Conservation (phyloP, 2,888 invertebrate genomes). For the Brassicogethes aeneus region DNA sequence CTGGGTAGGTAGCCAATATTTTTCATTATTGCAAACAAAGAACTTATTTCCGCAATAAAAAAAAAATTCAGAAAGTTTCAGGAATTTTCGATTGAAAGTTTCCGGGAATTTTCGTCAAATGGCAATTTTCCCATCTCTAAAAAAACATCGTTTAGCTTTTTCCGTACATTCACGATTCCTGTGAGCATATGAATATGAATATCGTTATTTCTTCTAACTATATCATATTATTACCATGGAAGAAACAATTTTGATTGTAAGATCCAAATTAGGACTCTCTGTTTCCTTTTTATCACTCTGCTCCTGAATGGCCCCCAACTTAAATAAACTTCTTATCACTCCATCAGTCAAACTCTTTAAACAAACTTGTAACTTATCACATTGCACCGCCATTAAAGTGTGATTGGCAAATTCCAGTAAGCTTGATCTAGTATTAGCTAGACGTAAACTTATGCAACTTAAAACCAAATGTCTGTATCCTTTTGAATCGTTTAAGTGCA, state of each 20-base stretch:
- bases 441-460: constrained; percentile 56
- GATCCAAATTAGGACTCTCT: constrained; percentile 13
- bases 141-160: no score
- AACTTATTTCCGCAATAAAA: no score
- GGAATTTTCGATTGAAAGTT: no score
- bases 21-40: no score
- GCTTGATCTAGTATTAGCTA: constrained; percentile 48
- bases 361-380: constrained; percentile 36
- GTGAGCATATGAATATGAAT: no score
- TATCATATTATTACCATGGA: no score
- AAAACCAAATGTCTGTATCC: constrained; percentile 55
- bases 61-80: no score
- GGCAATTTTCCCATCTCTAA: no score
- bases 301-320: constrained; percentile 39
- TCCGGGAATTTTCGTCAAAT: no score
- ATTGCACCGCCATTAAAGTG: constrained; percentile 60
- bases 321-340: constrained; percentile 41
- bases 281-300: constrained; percentile 11
- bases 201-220: no score
- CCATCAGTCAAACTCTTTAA: constrained; percentile 40
- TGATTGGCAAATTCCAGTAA: constrained; percentile 47
- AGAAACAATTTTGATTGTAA: constrained; percentile 28
- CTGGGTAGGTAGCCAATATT: no score
- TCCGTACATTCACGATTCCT: no score
- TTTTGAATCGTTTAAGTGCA: constrained; percentile 45